Evolutionary conservation across 2,888 invertebrate genomes (phyloP).

Genomic region (Crioceris asparagi): DNA sequence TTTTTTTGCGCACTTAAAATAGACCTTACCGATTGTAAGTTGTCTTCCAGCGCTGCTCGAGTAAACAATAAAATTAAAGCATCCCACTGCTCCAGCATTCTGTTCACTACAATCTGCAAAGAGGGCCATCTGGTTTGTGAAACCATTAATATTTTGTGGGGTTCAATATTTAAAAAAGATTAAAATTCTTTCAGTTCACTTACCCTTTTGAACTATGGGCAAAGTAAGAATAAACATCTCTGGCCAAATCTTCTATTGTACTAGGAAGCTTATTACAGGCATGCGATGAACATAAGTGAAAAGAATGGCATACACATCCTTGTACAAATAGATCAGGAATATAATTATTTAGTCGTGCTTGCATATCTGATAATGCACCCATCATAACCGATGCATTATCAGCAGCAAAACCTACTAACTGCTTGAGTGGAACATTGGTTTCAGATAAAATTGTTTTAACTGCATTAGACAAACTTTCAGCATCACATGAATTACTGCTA

Average conservation of each 20-base stretch:
- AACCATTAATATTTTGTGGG: slow-evolving; percentile 9
- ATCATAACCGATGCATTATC: slow-evolving; percentile 13
- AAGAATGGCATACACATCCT: slow-evolving; percentile 12
- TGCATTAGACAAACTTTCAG: too few relatives aligned
- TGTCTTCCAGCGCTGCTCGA: slow-evolving; percentile 3
- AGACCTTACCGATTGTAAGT: slow-evolving; percentile 3
- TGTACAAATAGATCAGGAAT: slow-evolving; percentile 6
- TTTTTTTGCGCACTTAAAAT: slow-evolving; percentile 4
- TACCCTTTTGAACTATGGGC: slow-evolving; percentile 8
- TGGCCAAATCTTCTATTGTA: slow-evolving; percentile 10
- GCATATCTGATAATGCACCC: slow-evolving; percentile 7
- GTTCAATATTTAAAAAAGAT: slow-evolving; percentile 8
- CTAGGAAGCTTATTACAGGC: slow-evolving; percentile 10
- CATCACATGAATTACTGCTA: too few relatives aligned
- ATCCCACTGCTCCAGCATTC: slow-evolving; percentile 6
- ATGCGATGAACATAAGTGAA: slow-evolving; percentile 11
- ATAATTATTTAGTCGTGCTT: slow-evolving; percentile 6
- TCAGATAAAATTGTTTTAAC: too few relatives aligned
- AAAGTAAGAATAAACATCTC: slow-evolving; percentile 11
- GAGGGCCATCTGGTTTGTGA: slow-evolving; percentile 11
- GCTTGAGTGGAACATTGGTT: too few relatives aligned
- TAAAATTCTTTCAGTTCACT: slow-evolving; percentile 7
- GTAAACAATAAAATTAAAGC: slow-evolving; percentile 6
- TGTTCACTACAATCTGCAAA: slow-evolving; percentile 10
- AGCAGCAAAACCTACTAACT: slow-evolving; percentile 13